Base-by-base conservation (phyloP, 2,888 invertebrate genomes). In the Notocelia uddmanniana region DNA sequence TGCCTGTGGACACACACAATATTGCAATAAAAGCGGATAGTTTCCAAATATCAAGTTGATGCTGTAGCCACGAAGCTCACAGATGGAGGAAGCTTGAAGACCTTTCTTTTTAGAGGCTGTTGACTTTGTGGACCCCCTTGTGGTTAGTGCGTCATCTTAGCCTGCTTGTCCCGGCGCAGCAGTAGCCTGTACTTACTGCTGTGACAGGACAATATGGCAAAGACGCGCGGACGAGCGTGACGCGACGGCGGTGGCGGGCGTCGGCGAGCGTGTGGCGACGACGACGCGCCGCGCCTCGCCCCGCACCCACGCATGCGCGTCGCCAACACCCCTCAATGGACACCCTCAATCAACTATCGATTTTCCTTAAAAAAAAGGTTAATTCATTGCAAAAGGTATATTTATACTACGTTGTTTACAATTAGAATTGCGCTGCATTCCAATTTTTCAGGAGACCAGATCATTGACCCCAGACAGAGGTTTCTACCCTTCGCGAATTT, bases 131-230 rank as follows among this genome's bases (percentile, higher is more conserved):
- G 68, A n/a, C 70, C 69, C 63, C 83, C 69, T 79, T 87, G 68
- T 77, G 69, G 73, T 79, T 52, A 26, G 69, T n/a, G 92, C 91
- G 76, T 79, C 86, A 78, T 81, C 87, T 81, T 87, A 81, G 76
- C 91, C 92, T 87, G 85, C 83, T 97, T 98, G 98, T 97, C 98
- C 97, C 95, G 97, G 95, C 95, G 96, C 97, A 98, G 97, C 98
- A 98, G 98, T 98, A 98, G 95, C 90, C 86, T 92, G 80, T 74
- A 94, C 96, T 96, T 98, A 98, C 98, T 98, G 98, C 98, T 98
- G 98, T 98, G 98, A 98, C 98, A 97, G 97, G 98, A 98, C 98
- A 98, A 98, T 98, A 98, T 98, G 96, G 95, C 95, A 96, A 95
- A 95, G 91, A 90, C 93, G 94, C 90, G 92, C 90, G 83, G 52